Base-by-base conservation (phyloP, 2,113 vertebrate species). In the Eulemur macaco region DNA sequence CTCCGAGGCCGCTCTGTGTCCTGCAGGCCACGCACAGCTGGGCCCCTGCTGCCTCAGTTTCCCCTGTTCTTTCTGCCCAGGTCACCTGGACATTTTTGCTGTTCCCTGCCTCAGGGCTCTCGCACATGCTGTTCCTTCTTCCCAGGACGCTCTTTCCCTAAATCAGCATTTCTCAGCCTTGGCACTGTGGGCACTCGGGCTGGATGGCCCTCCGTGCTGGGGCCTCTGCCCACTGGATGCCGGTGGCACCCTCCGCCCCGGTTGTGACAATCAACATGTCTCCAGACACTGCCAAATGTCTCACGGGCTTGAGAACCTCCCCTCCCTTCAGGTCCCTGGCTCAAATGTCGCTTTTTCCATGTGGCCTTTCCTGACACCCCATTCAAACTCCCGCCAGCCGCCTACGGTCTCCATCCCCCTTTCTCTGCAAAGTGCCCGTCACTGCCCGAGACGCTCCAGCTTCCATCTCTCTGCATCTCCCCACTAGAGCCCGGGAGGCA, bases 401-500 rank as follows among this genome's bases (percentile, higher is more conserved):
- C 10, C 50, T 8, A 34, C 0, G 0, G 63, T 2, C 63, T 20
- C 54, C 20, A 5, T 63, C 39, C 42, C 11, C 23, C 7, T 7
- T 10, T 42, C 56, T 23, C n/a, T 58, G 27, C 42, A 4, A 4
- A 8, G 63, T 0, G 0, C 54, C 12, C 7, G 1, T 2, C 2
- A 14, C 37, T 54, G n/a, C 64, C 82, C 1, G 17, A 71, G 74
- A 42, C 5, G 10, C 15, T 21, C 21, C 8, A 1, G 42, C 21
- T 68, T 69, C 37, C 15, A 0, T 8, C 71, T 86, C 14, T 1
- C 76, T 52, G 3, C 27, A 15, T 29, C 58, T 50, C 34, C 20
- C n/a, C 15, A 0, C 78, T 29, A 8, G 63, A n/a, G 39, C 15
- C 63, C 39, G 0, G 52, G 39, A 9, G 31, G 42, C 37, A 4